Evolutionary conservation across 2,888 invertebrate genomes (phyloP).

Genomic region (Ryuthela nishihirai): DNA sequence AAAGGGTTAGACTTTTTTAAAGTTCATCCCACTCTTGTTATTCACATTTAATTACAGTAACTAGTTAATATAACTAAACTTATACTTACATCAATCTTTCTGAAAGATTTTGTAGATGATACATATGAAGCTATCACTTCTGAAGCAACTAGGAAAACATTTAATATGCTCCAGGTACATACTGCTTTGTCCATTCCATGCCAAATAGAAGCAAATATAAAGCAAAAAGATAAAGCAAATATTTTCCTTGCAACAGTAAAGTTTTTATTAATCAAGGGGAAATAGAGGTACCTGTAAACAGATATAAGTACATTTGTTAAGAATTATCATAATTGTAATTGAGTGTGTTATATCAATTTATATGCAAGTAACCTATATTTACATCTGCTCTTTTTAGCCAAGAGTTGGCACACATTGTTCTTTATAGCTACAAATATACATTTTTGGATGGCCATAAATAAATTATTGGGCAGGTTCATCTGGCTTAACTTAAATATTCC

Average conservation of each 20-base stretch:
- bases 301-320: slow-evolving; percentile 24
- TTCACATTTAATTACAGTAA: no score
- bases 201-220: slow-evolving; percentile 84
- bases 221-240: slow-evolving; percentile 68
- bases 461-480: no score
- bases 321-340: background rate
- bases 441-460: no score
- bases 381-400: no score
- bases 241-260: slow-evolving; percentile 56
- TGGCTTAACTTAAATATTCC: no score
- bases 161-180: slow-evolving; percentile 81
- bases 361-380: no score
- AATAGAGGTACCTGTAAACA: slow-evolving; percentile 73
- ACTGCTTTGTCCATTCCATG: slow-evolving; percentile 76
- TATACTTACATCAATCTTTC: slow-evolving; percentile 1
- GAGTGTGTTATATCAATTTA: background rate
- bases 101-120: background rate
- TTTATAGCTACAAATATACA: no score
- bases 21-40: no score
- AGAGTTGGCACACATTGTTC: no score
- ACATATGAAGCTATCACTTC: slow-evolving; percentile 54
- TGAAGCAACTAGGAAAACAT: slow-evolving; percentile 71
- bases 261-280: slow-evolving; percentile 58
- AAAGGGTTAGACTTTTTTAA: no score
- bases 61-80: no score